phyloP scores from a whole-genome alignment of 2,797 vertebrate species.

The Ispidina lecontei region DNA sequence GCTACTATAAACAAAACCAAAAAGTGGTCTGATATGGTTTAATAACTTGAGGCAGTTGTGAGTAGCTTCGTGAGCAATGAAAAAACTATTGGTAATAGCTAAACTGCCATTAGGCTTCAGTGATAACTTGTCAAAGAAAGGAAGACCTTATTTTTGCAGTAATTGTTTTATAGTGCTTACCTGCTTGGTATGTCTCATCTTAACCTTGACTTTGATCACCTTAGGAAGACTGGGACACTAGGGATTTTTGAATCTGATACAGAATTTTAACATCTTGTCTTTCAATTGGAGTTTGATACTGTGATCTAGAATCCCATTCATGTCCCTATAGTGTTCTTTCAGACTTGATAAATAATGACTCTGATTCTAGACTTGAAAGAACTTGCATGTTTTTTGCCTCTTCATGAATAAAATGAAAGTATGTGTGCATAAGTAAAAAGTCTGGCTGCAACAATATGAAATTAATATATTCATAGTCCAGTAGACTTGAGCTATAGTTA shows the following conservation, averaged over 20 bases:
- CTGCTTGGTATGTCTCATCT: background rate
- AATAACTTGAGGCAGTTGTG: background rate
- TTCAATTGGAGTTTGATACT: background rate
- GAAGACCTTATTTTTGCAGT: background rate
- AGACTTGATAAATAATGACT: background rate
- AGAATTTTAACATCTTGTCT: background rate
- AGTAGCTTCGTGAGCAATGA: background rate
- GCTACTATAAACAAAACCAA: background rate
- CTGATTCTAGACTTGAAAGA: background rate
- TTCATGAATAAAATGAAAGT: background rate
- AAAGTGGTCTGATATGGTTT: background rate
- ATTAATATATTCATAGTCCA: background rate
- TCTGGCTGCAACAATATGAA: background rate
- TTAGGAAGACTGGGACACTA: background rate
- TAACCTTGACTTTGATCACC: background rate
- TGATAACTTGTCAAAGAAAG: background rate
- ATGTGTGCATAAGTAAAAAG: background rate
- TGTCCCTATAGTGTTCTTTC: background rate
- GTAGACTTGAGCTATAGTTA: background rate
- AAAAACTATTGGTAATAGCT: background rate
- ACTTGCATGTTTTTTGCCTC: background rate
- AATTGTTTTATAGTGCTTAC: background rate
- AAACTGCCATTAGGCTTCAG: background rate
- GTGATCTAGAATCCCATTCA: background rate
- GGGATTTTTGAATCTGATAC: background rate